A percentile compares a stretch with the other conserved stretches of the same genome.
These are phyloP conservation scores for Sarotherodon lohbergeri DNA, from an alignment of 2,113 vertebrate species.

Conservation along the genomic window DNA sequence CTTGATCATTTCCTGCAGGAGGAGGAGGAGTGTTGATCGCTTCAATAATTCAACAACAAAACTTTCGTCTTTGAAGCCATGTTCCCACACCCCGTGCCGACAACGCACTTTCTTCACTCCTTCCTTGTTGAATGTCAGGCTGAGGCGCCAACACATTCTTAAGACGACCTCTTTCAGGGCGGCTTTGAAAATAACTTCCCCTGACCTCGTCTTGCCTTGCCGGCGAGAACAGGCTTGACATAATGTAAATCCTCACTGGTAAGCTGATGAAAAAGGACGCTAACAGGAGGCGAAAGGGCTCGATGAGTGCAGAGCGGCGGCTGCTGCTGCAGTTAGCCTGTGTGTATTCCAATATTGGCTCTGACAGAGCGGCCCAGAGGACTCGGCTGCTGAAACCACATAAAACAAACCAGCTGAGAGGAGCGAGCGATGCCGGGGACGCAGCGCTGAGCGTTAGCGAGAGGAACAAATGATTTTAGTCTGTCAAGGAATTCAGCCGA, in stretches of 20 bases:
- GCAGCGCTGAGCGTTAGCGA: conserved; percentile 9
- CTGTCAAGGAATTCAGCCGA: conserved; percentile 73
- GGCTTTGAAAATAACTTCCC: conserved; percentile 53
- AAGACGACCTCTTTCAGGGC: conserved; percentile 18
- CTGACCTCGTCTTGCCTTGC: conserved; percentile 26
- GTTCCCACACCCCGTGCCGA: conserved; percentile 17
- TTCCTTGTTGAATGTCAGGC: not conserved
- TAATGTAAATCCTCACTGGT: conserved; percentile 13
- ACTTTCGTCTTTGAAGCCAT: conserved; percentile 57
- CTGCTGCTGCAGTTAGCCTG: conserved; percentile 41
- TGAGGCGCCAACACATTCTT: not conserved
- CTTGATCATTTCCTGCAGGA: not conserved
- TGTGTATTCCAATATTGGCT: conserved; percentile 69
- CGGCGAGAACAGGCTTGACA: not conserved
- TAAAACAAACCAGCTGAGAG: conserved; percentile 64
- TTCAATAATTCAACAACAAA: conserved; percentile 62
- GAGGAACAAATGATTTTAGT: conserved; percentile 73
- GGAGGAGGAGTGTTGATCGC: conserved; percentile 34
- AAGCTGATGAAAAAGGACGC: conserved; percentile 44
- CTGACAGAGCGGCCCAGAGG: conserved; percentile 68
- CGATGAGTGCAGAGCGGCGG: conserved; percentile 26
- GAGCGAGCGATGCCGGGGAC: conserved; percentile 40
- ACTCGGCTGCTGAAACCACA: conserved; percentile 63
- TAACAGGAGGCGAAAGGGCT: conserved; percentile 36
- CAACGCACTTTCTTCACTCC: conserved; percentile 30